These are phyloP conservation scores for Sciurus vulgaris DNA, from an alignment of 2,797 vertebrate species.

Conservation along the genomic window DNA sequence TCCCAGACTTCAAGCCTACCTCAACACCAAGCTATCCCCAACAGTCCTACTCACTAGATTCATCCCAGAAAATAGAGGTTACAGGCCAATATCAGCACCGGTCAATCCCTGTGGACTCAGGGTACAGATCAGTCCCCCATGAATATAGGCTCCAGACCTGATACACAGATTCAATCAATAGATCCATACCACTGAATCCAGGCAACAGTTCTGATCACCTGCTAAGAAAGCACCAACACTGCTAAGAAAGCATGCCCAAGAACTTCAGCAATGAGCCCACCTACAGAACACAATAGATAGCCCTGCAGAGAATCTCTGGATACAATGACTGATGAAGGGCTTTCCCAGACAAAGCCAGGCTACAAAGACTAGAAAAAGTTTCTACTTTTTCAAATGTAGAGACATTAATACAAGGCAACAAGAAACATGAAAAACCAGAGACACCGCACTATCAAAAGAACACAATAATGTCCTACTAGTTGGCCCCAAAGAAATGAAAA, in stretches of 20 bases:
- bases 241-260: neutral
- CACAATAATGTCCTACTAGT: neutral
- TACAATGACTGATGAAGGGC: neutral
- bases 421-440: neutral
- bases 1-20: neutral
- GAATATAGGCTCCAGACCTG: neutral
- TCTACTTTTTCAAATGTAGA: neutral
- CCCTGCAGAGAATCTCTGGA: neutral
- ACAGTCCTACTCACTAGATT: too few species aligned
- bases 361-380: neutral
- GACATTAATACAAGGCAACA: neutral
- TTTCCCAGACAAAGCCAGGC: neutral
- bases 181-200: neutral
- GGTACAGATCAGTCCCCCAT: fast-evolving
- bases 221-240: neutral
- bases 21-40: neutral
- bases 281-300: neutral
- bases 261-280: neutral
- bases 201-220: neutral
- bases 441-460: neutral
- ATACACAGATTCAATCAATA: neutral
- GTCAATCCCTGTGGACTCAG: neutral
- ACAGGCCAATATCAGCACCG: neutral
- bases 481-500: neutral
- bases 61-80: neutral